Conservation (phyloP, 1,140 invertebrate genomes). For the Sipha flava region DNA sequence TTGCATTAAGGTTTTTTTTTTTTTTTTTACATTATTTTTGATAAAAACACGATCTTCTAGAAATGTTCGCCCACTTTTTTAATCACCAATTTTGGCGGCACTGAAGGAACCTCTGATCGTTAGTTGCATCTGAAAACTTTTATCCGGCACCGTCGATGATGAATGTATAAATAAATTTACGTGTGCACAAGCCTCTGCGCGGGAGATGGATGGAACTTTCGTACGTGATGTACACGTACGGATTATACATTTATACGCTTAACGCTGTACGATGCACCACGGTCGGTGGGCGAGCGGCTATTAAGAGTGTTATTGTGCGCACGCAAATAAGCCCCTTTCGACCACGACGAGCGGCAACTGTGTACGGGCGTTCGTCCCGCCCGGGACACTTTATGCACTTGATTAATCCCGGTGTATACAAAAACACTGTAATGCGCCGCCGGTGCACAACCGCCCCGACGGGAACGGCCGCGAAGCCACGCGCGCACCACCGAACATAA, state of each 20-base stretch:
- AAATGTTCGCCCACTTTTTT: too few species aligned
- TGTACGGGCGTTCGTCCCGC: neutral
- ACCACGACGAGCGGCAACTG: neutral
- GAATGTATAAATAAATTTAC: too few species aligned
- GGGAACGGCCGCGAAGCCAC: neutral
- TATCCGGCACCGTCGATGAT: too few species aligned
- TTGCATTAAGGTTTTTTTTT: too few species aligned
- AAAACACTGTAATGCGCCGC: neutral
- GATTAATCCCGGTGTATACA: neutral
- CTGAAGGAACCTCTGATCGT: too few species aligned
- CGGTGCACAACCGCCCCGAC: neutral
- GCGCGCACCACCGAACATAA: neutral
- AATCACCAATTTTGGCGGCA: too few species aligned
- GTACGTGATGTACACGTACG: too few species aligned
- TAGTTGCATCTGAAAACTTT: too few species aligned
- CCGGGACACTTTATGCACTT: conserved; percentile 19
- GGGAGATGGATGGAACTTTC: too few species aligned
- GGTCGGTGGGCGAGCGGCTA: neutral
- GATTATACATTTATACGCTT: neutral
- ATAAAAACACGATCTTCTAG: too few species aligned
- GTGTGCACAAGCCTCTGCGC: too few species aligned
- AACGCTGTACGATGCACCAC: neutral
- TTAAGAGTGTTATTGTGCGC: conserved; percentile 16
- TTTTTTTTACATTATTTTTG: too few species aligned
- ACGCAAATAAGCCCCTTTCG: conserved; percentile 7